These are phyloP conservation scores for Eueides isabella DNA, from an alignment of 1,140 invertebrate species.

Conservation along the genomic window DNA sequence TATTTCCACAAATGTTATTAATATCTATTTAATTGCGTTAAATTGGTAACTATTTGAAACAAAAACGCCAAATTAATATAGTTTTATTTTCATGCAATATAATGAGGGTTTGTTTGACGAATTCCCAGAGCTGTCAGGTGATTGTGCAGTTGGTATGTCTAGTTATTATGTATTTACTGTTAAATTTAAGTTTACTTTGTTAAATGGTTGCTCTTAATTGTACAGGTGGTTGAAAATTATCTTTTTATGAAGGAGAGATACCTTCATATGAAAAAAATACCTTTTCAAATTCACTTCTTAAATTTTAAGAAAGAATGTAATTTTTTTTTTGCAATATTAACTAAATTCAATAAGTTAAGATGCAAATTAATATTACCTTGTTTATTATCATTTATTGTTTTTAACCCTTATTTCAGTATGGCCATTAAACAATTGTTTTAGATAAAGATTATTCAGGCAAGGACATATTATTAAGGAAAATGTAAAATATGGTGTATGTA, in stretches of 20 bases:
- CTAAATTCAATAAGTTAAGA: too few species aligned
- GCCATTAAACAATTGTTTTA: neutral
- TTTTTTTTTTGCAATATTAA: too few species aligned
- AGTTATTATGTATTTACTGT: constrained; percentile 23
- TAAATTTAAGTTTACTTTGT: neutral
- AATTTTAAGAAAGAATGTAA: too few species aligned
- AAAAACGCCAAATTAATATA: neutral
- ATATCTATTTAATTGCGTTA: too few species aligned
- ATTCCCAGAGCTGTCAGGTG: constrained; percentile 4
- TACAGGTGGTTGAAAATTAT: constrained; percentile 14
- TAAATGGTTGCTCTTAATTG: constrained; percentile 20
- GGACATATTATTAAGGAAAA: neutral
- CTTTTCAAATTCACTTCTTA: too few species aligned
- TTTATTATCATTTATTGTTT: too few species aligned
- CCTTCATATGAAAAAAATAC: too few species aligned
- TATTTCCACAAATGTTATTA: too few species aligned
- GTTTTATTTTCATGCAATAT: neutral
- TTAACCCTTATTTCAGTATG: neutral
- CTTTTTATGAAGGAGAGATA: neutral
- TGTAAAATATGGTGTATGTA: constrained; percentile 35
- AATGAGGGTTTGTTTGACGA: constrained; percentile 17
- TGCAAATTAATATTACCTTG: too few species aligned
- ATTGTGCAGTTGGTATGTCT: neutral
- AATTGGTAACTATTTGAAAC: neutral
- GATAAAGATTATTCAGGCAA: too few species aligned